Percentiles rank a stretch among this genome's conserved stretches.
Conservation (phyloP, 2,113 vertebrate species). For the Dicerorhinus sumatrensis region DNA sequence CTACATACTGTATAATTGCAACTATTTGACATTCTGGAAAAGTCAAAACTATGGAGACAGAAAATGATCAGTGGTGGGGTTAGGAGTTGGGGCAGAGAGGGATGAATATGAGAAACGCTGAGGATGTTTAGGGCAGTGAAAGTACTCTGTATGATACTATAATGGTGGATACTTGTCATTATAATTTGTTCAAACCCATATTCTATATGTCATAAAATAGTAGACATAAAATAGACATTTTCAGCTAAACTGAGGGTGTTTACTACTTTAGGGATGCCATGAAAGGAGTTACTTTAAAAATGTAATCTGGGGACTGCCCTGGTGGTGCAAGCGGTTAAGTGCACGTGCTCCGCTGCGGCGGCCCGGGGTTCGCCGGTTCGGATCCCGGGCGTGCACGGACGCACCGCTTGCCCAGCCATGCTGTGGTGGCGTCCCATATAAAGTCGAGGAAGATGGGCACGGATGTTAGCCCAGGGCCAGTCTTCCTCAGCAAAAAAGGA, state of each 20-base stretch:
- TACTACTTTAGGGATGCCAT: not conserved
- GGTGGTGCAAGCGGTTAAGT: too few species aligned
- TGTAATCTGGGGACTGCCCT: too few species aligned
- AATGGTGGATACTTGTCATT: not conserved
- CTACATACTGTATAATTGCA: not conserved
- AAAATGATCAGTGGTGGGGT: not conserved
- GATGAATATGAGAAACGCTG: not conserved
- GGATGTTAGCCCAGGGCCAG: too few species aligned
- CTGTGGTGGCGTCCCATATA: too few species aligned
- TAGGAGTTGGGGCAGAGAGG: not conserved
- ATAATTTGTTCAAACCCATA: not conserved
- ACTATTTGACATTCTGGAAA: not conserved
- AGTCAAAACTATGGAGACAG: not conserved
- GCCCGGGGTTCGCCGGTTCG: too few species aligned
- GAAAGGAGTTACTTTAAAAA: not conserved
- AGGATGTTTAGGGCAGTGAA: not conserved
- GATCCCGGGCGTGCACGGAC: too few species aligned
- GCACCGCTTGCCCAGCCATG: too few species aligned
- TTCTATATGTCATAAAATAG: not conserved
- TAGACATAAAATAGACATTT: not conserved
- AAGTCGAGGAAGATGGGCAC: too few species aligned
- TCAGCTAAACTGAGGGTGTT: not conserved
- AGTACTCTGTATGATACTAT: too few species aligned
- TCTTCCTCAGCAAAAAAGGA: too few species aligned
- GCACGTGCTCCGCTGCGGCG: too few species aligned